phyloP scores from a whole-genome alignment of 2,797 vertebrate genomes.

The Erithacus rubecula region DNA sequence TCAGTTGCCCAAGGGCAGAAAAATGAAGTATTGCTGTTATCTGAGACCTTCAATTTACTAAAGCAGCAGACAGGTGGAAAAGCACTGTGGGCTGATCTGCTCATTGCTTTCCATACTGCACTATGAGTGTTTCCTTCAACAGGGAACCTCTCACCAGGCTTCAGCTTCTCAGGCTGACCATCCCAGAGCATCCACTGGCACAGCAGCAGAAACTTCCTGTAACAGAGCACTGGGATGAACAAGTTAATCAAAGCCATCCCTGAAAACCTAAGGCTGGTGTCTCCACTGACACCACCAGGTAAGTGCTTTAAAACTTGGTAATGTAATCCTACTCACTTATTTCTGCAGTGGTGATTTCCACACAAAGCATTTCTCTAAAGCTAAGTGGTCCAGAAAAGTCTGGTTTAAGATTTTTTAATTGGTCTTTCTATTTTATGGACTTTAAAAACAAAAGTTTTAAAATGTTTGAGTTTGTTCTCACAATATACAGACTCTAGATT shows the following conservation, averaged over 20 bases:
- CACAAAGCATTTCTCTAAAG: not conserved
- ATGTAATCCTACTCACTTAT: not conserved
- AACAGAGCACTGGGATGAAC: not conserved
- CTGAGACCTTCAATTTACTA: accelerated
- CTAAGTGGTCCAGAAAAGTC: not conserved
- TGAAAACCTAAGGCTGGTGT: not conserved
- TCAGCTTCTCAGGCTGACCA: not conserved
- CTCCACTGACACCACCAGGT: not conserved
- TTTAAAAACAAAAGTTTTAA: not conserved
- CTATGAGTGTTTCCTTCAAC: not conserved
- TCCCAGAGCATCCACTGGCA: not conserved
- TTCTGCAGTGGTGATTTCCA: not conserved
- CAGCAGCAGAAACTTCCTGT: not conserved
- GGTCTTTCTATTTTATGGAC: not conserved
- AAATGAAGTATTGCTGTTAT: not conserved
- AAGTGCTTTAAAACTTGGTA: not conserved
- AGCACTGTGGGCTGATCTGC: not conserved
- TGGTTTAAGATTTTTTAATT: not conserved
- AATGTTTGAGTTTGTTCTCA: not conserved
- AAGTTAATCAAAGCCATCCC: not conserved
- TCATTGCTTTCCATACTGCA: not conserved
- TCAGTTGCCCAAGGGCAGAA: not conserved
- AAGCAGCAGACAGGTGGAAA: not conserved
- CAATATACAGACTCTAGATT: not conserved
- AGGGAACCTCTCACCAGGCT: not conserved